Percentiles rank a stretch among this genome's conserved stretches.
phyloP scores from a whole-genome alignment of 2,888 invertebrate genomes.

The Tipula lateralis region DNA sequence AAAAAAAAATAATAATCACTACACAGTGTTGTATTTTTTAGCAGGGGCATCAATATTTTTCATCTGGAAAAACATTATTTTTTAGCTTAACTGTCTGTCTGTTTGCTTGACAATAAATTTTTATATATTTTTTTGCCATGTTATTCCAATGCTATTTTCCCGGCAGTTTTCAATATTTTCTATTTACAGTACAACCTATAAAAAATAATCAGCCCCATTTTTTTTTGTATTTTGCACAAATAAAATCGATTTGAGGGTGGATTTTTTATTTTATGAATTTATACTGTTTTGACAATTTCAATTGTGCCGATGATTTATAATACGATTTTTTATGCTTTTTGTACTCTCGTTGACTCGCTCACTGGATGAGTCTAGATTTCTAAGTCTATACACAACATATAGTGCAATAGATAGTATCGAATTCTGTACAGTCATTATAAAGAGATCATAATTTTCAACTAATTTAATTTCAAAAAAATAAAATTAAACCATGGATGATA shows the following conservation, averaged over 20 bases:
- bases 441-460: not conserved
- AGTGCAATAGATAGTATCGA: not conserved
- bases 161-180: constrained; percentile 11
- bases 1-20: not conserved
- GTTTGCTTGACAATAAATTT: not conserved
- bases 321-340: not conserved
- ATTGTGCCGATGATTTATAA: not conserved
- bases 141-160: not conserved
- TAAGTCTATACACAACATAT: not conserved
- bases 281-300: constrained; percentile 20
- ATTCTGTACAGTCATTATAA: not conserved
- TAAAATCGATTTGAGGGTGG: constrained; percentile 19
- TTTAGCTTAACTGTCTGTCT: not conserved
- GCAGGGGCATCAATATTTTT: not conserved
- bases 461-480: constrained; percentile 11
- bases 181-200: not conserved
- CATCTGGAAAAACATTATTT: not conserved
- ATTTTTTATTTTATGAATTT: not conserved
- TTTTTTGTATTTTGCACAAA: not conserved
- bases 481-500: not conserved
- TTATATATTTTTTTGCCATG: not conserved
- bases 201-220: not conserved
- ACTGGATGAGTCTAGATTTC: not conserved
- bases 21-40: not conserved
- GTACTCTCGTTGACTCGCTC: not conserved